Evolutionary conservation across 2,797 vertebrate genomes (phyloP).

Genomic region (Anableps anableps): DNA sequence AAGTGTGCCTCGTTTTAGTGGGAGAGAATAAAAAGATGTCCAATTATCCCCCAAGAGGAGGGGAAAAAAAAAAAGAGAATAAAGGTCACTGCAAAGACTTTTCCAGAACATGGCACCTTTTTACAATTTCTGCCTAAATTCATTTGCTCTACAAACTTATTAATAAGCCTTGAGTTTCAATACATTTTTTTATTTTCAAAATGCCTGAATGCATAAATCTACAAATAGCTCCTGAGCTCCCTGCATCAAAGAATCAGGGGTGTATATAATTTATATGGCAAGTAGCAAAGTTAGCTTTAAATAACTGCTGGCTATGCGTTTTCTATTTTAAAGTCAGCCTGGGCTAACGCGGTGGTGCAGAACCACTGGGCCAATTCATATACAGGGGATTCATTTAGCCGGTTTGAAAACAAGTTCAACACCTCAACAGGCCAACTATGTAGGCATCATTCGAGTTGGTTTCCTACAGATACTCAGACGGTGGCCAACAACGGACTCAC

Average conservation of each 20-base stretch:
- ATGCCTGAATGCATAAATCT: not conserved
- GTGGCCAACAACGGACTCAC: not conserved
- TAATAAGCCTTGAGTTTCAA: too few relatives aligned
- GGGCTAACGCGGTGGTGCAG: not conserved
- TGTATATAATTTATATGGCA: not conserved
- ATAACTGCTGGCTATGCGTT: not conserved
- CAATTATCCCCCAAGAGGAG: not conserved
- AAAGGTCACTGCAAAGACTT: not conserved
- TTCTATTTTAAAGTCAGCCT: constrained; percentile 7
- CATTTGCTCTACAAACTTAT: not conserved
- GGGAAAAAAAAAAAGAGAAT: not conserved
- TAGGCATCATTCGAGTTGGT: not conserved
- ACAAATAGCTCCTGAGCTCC: not conserved
- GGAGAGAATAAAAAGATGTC: not conserved
- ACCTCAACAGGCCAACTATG: not conserved
- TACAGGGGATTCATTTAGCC: not conserved
- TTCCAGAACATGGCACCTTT: not conserved
- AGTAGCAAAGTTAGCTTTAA: not conserved
- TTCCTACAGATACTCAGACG: not conserved
- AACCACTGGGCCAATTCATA: not conserved
- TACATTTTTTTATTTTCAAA: not conserved
- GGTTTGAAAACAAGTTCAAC: not conserved
- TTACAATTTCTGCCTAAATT: not conserved
- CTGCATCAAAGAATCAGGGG: not conserved
- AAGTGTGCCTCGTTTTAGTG: not conserved